phyloP scores from a whole-genome alignment of 2,113 vertebrate genomes.

The Chlorodrepanis virens region DNA sequence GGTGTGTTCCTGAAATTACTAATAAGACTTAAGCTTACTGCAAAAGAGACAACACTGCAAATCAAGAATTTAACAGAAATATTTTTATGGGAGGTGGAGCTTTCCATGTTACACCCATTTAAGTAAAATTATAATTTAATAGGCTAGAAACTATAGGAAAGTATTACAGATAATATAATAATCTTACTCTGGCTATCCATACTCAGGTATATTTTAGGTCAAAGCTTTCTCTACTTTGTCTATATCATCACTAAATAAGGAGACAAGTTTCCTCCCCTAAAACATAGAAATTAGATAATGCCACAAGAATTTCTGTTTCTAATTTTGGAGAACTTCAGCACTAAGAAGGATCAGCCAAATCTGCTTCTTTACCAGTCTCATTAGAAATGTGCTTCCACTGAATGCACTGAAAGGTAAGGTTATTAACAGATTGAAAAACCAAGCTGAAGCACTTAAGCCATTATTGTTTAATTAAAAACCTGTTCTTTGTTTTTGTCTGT shows the following conservation, averaged over 20 bases:
- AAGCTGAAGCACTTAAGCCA: not conserved
- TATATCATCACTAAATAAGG: not conserved
- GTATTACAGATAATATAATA: not conserved
- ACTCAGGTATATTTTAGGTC: not conserved
- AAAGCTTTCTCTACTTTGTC: not conserved
- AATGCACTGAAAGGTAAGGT: not conserved
- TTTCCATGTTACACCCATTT: not conserved
- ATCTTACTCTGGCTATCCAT: not conserved
- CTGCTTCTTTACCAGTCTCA: not conserved
- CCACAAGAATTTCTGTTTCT: not conserved
- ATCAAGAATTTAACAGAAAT: not conserved
- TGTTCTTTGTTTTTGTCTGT: not conserved
- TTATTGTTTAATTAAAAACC: not conserved
- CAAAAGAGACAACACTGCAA: constrained; percentile 7
- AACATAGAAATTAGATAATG: not conserved
- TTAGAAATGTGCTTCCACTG: not conserved
- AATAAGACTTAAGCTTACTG: constrained; percentile 21
- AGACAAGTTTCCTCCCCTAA: not conserved
- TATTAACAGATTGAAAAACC: not conserved
- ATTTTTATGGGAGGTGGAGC: not conserved
- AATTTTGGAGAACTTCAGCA: not conserved
- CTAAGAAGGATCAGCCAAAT: not conserved
- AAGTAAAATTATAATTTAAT: not conserved
- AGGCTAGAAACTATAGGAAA: not conserved
- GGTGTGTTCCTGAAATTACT: constrained; percentile 25